Evolutionary conservation across 1,140 invertebrate species (phyloP), one percentile per base, ranked within the genome.

Genomic region (Drosophila dunni): DNA sequence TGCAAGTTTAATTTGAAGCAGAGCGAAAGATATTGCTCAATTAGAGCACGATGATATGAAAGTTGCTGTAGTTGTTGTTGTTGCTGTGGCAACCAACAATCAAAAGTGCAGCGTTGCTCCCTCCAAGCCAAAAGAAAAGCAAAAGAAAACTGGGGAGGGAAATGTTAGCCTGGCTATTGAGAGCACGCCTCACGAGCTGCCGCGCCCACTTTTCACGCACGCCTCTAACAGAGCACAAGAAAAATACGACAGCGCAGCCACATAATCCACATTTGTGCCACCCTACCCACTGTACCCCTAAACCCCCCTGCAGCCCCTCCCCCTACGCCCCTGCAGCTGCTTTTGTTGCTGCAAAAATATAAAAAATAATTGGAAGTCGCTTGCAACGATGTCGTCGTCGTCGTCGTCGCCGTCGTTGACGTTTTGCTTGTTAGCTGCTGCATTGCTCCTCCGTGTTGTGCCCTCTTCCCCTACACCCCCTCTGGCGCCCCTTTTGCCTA

Each of bases 301-400:
- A n/a, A n/a, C n/a, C 44, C 33, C 29, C 67, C n/a, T 42, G 1
- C 36, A 1, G 9, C 42, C 51, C 34, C 46, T 20, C 10, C 8
- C 11, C n/a, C 15, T 10, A 15, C 3, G 20, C 20, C n/a, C 13
- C 15, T 45, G 60, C 75, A 69, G 70, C 64, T 81, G 79, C 83
- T 86, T 88, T 88, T 86, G 82, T 88, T 86, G 84, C 80, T 83
- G 83, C 73, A 64, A 78, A 78, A 75, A 78, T 86, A 86, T 86
- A 86, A 86, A 86, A 86, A 86, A 86, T 86, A 86, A 86, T 86
- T 86, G 83, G 83, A 86, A 86, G 83, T 86, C 68, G 83, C 83
- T 77, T 88, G 83, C 83, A 88, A 86, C 83, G 83, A 72, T 58
- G 68, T 63, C 50, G 79, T 72, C 85, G 75, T 65, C 81, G 67